Base-by-base conservation (phyloP, 2,113 vertebrate species). In the Loxodonta africana region DNA sequence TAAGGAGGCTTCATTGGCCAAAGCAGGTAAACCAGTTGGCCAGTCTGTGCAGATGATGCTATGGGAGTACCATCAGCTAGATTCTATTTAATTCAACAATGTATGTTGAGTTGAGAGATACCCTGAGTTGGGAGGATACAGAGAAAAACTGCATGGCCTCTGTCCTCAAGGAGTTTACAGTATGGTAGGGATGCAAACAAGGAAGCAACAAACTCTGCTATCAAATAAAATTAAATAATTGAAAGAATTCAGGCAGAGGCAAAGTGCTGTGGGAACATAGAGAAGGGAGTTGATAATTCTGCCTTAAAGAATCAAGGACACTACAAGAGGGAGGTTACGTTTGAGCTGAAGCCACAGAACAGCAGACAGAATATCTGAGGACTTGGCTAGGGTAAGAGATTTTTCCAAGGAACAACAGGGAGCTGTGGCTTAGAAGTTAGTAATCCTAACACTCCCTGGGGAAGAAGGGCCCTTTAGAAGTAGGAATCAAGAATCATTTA, bases 1-100 rank as follows among this genome's bases (percentile, higher is more conserved):
- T 65, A 83, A 73, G 62, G 53, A 44, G 9, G 57, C 26, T 83
- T 93, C 83, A 23, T 41, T 90, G 67, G 28, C 17, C 63, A 88
- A 93, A 81, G 41, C 63, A 80, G 46, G 77, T 93, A 80, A 83
- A 88, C 37, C 62, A 83, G 76, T 57, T 90, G 85, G 86, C 74
- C 33, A 14, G 41, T 92, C 74, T 89, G 5, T 51, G 33, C 21
- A 76, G 8, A 8, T 28, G 86, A 14, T 46, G 51, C 41, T 30
- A 0, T 63, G 7, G 28, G 9, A 46, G 1, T 62, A 9, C 14
- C 1, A 0, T 41, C 44, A 65, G 62, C 20, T 0, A 67, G 37
- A 86, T 87, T 73, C 62, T 4, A 87, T 44, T 26, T 37, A 1
- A 4, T 83, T 63, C 28, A 28, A 48, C 20, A 86, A 78, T 7